Conservation (phyloP, 2,113 vertebrate species). For the Rousettus leschenaultii region DNA sequence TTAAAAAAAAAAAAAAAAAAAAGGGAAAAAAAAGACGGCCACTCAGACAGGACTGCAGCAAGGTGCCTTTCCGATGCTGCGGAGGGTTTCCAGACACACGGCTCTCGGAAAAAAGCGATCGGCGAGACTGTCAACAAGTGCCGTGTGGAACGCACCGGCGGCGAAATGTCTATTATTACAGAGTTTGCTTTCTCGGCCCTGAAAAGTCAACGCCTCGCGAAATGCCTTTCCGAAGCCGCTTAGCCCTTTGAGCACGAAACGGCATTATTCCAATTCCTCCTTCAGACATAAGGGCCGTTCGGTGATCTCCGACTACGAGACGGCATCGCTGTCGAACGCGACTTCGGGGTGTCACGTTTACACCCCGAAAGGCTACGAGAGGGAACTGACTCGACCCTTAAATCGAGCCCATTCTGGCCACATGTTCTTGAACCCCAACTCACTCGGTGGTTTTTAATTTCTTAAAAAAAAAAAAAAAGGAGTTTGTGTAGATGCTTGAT, state of each 20-base stretch:
- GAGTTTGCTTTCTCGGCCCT: background rate
- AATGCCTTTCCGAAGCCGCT: background rate
- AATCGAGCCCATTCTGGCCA: rapidly evolving
- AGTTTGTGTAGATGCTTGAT: rapidly evolving
- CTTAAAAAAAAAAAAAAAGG: rapidly evolving
- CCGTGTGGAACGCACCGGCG: rapidly evolving
- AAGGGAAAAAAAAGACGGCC: no score
- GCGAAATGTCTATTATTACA: rapidly evolving
- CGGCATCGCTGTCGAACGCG: rapidly evolving
- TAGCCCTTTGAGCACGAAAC: background rate
- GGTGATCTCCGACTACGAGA: background rate
- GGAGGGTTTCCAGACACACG: background rate
- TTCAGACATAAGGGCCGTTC: rapidly evolving
- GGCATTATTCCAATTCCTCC: background rate
- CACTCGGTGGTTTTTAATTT: rapidly evolving
- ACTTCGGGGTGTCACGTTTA: rapidly evolving
- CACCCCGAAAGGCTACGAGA: background rate
- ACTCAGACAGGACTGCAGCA: background rate
- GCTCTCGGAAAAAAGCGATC: rapidly evolving
- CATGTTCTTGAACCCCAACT: rapidly evolving
- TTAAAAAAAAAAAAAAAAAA: no score
- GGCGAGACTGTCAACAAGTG: background rate
- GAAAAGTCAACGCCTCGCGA: background rate
- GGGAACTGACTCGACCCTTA: rapidly evolving
- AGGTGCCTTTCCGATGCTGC: background rate